Conservation (phyloP, 2,797 vertebrate genomes). For the Tolypeutes matacus region DNA sequence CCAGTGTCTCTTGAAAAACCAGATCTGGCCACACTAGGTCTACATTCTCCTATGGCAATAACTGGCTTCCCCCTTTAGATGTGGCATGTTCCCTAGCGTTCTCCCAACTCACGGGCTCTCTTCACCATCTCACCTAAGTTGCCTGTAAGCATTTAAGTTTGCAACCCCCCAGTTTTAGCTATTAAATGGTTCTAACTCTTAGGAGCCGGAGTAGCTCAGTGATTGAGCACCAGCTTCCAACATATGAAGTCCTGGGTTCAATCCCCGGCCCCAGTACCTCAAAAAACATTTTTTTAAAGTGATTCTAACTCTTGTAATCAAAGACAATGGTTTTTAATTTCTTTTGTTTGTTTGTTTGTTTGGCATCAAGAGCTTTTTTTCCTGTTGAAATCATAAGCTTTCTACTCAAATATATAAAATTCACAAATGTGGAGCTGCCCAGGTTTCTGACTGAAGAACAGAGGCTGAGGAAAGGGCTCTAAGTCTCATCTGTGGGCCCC, state of each 20-base stretch:
- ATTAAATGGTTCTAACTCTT: constrained; percentile 10
- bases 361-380: background rate
- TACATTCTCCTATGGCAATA: background rate
- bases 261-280: too few species aligned
- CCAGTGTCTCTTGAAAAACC: constrained; percentile 22
- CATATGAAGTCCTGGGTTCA: too few species aligned
- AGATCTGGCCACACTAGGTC: background rate
- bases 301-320: background rate
- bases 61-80: background rate
- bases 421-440: background rate
- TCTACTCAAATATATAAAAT: constrained; percentile 15
- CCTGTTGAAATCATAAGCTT: background rate
- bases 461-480: background rate
- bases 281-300: background rate
- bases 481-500: background rate
- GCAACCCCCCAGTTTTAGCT: background rate
- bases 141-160: background rate
- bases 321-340: background rate
- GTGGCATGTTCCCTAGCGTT: background rate
- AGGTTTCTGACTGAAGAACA: background rate
- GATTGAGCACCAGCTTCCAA: too few species aligned
- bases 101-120: background rate
- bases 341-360: background rate
- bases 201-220: too few species aligned
- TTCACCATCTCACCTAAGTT: background rate